Evolutionary conservation across 2,888 invertebrate genomes (phyloP).

Genomic region (Phytoseiulus persimilis): DNA sequence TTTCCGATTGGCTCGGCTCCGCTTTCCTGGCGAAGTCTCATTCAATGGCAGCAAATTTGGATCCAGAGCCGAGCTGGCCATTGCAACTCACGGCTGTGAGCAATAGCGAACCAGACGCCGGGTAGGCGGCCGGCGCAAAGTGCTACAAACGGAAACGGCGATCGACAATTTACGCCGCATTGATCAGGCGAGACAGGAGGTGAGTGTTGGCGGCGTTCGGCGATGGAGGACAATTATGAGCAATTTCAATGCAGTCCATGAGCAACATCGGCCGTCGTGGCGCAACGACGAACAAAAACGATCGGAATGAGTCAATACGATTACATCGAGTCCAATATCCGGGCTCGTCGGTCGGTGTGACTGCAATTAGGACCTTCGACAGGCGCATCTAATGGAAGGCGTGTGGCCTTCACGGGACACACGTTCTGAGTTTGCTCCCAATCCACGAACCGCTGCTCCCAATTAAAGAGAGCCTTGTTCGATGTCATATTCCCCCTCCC

Average conservation of each 20-base stretch:
- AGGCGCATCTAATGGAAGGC: neutral
- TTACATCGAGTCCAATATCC: neutral
- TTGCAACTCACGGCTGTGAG: neutral
- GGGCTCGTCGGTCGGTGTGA: neutral
- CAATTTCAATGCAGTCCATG: neutral
- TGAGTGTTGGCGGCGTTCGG: neutral
- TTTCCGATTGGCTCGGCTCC: neutral
- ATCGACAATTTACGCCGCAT: neutral
- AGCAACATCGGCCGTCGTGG: neutral
- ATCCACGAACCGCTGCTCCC: too few species aligned
- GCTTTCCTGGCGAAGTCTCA: neutral
- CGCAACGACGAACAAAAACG: neutral
- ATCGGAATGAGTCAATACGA: neutral
- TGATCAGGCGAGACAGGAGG: neutral
- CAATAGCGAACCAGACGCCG: neutral
- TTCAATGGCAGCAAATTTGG: neutral
- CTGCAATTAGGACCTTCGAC: neutral
- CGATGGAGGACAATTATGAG: neutral
- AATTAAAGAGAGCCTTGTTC: too few species aligned
- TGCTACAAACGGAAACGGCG: neutral
- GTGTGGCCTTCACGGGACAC: neutral
- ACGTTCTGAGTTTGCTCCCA: neutral
- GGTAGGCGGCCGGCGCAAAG: neutral
- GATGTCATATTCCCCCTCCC: too few species aligned
- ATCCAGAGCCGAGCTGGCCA: neutral